Percentiles rank a stretch among this genome's conserved stretches.
Conservation (phyloP, 2,797 vertebrate species). For the Ciconia nigra region DNA sequence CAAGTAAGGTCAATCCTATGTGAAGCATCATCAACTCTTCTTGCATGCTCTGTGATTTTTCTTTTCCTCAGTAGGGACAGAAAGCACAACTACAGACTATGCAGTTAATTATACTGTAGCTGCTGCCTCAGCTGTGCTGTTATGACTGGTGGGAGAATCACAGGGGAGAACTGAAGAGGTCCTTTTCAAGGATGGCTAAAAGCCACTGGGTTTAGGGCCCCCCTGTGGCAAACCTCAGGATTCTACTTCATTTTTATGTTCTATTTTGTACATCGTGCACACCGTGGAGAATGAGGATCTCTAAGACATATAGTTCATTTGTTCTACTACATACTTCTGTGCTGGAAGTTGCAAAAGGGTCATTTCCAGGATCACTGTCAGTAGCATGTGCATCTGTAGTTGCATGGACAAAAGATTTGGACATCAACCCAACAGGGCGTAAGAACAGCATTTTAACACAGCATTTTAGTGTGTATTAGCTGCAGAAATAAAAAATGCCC, state of each 20-base stretch:
- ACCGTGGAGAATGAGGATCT: background rate
- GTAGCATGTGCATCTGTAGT: background rate
- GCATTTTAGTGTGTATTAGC: background rate
- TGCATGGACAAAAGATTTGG: background rate
- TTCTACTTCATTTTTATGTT: background rate
- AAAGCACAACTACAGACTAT: background rate
- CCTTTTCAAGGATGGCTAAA: background rate
- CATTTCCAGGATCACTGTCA: background rate
- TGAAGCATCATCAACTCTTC: background rate
- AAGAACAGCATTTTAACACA: background rate
- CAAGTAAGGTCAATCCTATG: background rate
- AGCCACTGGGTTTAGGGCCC: background rate
- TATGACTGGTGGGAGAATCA: background rate
- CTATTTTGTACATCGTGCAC: background rate
- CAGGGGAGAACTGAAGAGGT: background rate
- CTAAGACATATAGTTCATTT: background rate
- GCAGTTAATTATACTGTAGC: background rate
- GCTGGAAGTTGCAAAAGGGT: background rate
- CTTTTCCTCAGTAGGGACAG: background rate
- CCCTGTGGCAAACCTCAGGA: background rate
- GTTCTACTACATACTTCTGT: background rate
- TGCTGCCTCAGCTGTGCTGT: background rate
- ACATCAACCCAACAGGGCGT: background rate
- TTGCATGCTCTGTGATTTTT: background rate
- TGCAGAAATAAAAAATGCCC: background rate